A percentile compares a stretch with the other conserved stretches of the same genome.
phyloP scores from a whole-genome alignment of 2,113 vertebrate species.

The Apodemus speciosus region DNA sequence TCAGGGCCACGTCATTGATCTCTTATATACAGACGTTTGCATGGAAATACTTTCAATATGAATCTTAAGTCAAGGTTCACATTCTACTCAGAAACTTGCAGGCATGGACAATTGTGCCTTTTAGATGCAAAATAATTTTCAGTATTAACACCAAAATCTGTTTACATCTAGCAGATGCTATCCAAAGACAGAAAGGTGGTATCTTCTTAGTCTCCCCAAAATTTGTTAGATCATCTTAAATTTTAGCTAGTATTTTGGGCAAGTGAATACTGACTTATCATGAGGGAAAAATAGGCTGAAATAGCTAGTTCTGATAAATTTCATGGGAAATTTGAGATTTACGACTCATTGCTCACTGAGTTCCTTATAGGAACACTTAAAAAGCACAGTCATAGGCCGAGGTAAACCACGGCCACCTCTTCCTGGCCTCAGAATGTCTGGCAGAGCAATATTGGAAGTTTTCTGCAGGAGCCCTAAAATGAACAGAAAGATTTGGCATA shows the following conservation, averaged over 20 bases:
- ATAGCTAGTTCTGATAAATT: neutral
- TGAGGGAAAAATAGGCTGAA: conserved; percentile 35
- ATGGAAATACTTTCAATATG: conserved; percentile 71
- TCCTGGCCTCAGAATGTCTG: neutral
- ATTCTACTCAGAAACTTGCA: conserved; percentile 69
- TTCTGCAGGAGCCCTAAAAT: conserved; percentile 1
- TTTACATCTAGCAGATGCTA: neutral
- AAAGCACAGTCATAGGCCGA: conserved; percentile 57
- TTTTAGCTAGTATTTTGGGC: conserved; percentile 21
- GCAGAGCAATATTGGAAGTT: neutral
- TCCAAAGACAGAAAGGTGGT: neutral
- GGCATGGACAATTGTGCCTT: conserved; percentile 68
- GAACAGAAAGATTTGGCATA: conserved; percentile 23
- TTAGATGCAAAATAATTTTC: conserved; percentile 58
- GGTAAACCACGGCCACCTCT: conserved; percentile 40
- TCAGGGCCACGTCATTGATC: conserved; percentile 76
- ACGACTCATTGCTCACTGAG: conserved; percentile 2
- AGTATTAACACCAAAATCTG: conserved; percentile 39
- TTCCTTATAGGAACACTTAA: conserved; percentile 38
- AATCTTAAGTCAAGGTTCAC: conserved; percentile 61
- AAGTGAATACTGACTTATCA: neutral
- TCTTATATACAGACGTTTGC: conserved; percentile 66
- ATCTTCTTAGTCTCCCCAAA: conserved; percentile 28
- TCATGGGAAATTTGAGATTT: conserved; percentile 52
- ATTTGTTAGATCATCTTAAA: neutral